These are phyloP conservation scores for Macrotus californicus DNA, from an alignment of 2,113 vertebrate species.

Conservation along the genomic window DNA sequence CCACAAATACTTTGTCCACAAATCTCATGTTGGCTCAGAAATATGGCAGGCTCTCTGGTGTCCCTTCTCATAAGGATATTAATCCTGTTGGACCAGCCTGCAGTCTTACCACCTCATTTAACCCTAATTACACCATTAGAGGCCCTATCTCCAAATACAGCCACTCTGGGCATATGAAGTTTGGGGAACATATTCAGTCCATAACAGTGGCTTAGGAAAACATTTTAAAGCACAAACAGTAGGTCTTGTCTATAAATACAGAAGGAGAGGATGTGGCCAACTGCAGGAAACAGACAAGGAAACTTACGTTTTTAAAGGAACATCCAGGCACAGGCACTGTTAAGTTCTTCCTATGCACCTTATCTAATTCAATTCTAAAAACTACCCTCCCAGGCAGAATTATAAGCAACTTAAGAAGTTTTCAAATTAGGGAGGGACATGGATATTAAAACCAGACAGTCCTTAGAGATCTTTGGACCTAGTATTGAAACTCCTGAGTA, in stretches of 20 bases:
- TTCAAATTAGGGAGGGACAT: not conserved
- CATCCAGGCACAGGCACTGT: not conserved
- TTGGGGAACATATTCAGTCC: not conserved
- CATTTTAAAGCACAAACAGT: not conserved
- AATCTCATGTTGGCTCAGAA: not conserved
- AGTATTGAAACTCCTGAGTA: not conserved
- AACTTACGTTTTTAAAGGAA: not conserved
- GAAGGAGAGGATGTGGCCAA: not conserved
- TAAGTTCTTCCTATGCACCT: not conserved
- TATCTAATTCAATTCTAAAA: conserved; percentile 3
- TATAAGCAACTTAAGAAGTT: not conserved
- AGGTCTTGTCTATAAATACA: not conserved
- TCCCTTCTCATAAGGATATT: not conserved
- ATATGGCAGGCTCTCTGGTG: not conserved
- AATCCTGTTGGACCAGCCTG: not conserved
- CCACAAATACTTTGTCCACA: not conserved
- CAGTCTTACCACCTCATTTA: not conserved
- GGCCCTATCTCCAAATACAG: not conserved
- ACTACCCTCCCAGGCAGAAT: not conserved
- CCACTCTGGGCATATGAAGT: not conserved
- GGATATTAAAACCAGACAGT: not conserved
- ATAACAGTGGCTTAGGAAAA: not conserved
- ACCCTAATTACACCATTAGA: not conserved
- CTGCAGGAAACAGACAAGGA: not conserved
- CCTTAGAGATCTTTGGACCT: not conserved